Conservation (phyloP, 1,140 invertebrate genomes). For the Stenopsyche tienmushanensis region DNA sequence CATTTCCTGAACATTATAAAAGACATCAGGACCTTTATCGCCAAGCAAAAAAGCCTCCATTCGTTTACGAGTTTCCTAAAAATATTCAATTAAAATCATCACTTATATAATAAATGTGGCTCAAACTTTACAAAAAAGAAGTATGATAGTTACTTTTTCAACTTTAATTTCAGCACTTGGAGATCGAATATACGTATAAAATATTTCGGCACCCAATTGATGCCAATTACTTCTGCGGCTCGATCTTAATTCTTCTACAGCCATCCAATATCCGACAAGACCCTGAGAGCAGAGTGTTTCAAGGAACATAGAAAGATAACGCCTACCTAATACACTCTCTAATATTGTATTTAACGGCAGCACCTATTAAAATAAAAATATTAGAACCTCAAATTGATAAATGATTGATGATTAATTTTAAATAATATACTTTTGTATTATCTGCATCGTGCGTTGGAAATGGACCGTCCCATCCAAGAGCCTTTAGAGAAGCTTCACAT, state of each 20-base stretch:
- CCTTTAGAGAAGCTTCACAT: conserved; percentile 77
- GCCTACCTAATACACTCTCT: conserved; percentile 68
- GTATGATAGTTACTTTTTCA: conserved; percentile 59
- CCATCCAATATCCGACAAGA: conserved; percentile 80
- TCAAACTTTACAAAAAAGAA: conserved; percentile 60
- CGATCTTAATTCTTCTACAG: conserved; percentile 81
- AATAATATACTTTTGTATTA: conserved; percentile 47
- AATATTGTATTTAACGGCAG: conserved; percentile 63
- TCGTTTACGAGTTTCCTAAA: conserved; percentile 65
- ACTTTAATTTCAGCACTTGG: conserved; percentile 77
- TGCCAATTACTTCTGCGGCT: conserved; percentile 75
- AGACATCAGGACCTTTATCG: conserved; percentile 84
- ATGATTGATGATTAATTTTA: conserved; percentile 5
- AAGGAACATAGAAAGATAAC: conserved; percentile 77
- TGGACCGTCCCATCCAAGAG: conserved; percentile 75
- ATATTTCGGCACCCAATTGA: conserved; percentile 86
- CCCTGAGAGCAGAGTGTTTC: conserved; percentile 79
- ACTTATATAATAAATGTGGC: conserved; percentile 33
- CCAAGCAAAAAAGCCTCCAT: conserved; percentile 87
- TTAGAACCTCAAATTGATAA: too few relatives aligned
- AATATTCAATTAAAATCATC: conserved; percentile 1
- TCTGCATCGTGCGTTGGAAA: conserved; percentile 61
- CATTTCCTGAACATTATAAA: conserved; percentile 81
- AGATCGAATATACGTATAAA: conserved; percentile 82
- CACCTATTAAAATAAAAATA: conserved; percentile 46